Percentiles rank a stretch among this genome's conserved stretches.
phyloP scores from a whole-genome alignment of 1,140 invertebrate species.

The Drosophila obscura region DNA sequence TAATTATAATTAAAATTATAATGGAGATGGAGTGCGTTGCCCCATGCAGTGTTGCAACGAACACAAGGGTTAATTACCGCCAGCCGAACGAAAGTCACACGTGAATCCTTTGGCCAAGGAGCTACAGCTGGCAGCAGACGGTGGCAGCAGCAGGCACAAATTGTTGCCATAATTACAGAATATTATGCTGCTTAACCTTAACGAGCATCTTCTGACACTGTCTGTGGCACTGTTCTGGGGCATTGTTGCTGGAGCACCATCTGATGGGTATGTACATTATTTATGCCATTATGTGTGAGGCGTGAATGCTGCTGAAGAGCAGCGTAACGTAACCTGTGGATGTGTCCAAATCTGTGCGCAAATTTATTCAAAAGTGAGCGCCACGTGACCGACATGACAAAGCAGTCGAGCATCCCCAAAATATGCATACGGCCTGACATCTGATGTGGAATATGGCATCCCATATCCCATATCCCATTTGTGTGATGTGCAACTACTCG shows the following conservation, averaged over 20 bases:
- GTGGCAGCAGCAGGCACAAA: constrained; percentile 15
- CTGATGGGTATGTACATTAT: constrained; percentile 33
- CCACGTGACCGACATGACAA: constrained; percentile 41
- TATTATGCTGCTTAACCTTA: constrained; percentile 44
- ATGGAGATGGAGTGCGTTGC: constrained; percentile 32
- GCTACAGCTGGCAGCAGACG: not conserved
- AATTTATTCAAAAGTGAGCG: constrained; percentile 46
- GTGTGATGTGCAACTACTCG: too few relatives aligned
- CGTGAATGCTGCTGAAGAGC: constrained; percentile 5
- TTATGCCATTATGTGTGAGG: constrained; percentile 41
- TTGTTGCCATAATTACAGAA: constrained; percentile 54
- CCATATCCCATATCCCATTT: too few relatives aligned
- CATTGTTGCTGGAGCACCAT: not conserved
- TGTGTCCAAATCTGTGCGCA: constrained; percentile 28
- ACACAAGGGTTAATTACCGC: constrained; percentile 64
- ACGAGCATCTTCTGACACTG: constrained; percentile 36
- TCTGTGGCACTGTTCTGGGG: not conserved
- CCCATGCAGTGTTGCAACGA: constrained; percentile 47
- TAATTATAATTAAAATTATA: constrained; percentile 54
- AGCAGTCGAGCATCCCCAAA: constrained; percentile 7
- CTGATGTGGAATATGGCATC: not conserved
- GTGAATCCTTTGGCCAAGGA: constrained; percentile 26
- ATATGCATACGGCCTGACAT: constrained; percentile 19
- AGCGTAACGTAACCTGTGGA: not conserved
- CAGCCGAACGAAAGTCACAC: constrained; percentile 50